These are phyloP conservation scores for Entomobrya proxima DNA, from an alignment of 2,888 invertebrate genomes.

Conservation along the genomic window DNA sequence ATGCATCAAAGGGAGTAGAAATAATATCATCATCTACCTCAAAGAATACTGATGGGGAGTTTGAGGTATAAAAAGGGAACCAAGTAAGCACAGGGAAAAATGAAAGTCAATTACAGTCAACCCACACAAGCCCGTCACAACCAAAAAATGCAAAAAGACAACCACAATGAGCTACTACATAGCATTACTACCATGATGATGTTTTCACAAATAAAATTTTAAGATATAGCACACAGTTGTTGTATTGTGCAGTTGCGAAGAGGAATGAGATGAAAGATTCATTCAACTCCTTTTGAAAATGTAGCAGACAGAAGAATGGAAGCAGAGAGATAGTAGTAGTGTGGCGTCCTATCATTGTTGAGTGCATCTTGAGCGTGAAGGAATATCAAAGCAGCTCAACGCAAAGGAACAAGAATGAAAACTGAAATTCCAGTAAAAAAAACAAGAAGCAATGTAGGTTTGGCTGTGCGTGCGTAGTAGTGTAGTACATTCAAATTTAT, in stretches of 20 bases:
- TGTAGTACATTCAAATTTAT: no score
- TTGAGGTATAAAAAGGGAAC: neutral
- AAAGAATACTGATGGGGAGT: neutral
- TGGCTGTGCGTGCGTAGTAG: neutral
- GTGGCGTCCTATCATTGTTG: neutral
- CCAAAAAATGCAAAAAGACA: slow-evolving; percentile 35
- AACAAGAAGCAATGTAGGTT: neutral
- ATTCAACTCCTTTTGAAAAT: neutral
- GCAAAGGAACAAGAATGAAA: neutral
- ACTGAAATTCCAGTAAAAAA: neutral
- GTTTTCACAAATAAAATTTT: slow-evolving; percentile 12
- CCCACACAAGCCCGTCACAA: slow-evolving; percentile 28
- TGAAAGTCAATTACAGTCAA: slow-evolving; percentile 60
- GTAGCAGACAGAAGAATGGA: neutral
- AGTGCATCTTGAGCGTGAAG: slow-evolving; percentile 7
- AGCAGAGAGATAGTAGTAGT: neutral
- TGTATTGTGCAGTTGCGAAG: neutral
- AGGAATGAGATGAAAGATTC: neutral
- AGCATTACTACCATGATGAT: neutral
- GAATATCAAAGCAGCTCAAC: neutral
- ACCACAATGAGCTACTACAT: neutral
- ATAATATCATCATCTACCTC: slow-evolving; percentile 9
- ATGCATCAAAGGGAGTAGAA: neutral
- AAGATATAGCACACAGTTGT: slow-evolving; percentile 10
- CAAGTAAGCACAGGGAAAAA: neutral